Evolutionary conservation across 2,113 vertebrate species (phyloP), one percentile per base, ranked within the genome.

Genomic region (Nestor notabilis): DNA sequence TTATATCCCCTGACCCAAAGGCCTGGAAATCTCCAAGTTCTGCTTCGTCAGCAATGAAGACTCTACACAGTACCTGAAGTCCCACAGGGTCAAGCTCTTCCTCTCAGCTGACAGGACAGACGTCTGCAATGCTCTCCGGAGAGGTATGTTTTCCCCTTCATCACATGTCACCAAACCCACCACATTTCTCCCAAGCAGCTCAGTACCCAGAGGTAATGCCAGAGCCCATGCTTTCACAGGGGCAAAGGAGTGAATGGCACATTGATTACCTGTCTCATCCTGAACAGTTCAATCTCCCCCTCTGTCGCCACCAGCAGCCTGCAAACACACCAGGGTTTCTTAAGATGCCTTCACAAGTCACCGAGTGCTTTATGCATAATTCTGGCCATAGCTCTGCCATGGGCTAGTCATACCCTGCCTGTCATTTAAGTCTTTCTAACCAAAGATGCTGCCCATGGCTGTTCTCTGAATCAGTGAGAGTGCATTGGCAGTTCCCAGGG

Each of bases 21-120:
- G 98, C 92, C 95, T 99, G 49, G 98, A 98, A 50, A 98, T 99
- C 78, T 94, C 98, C 90, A 98, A 97, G 76, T 99, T 99, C 96
- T 99, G 98, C 93, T 99, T 99, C 2, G 97, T 98, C 85, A 95
- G 84, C 1, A 92, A 98, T 1, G 98, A 98, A 61, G 98, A 98
- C 78, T 98, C 98, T 69, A 93, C 96, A 0, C 95, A 98, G 52
- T 98, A 97, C 90, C 97, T 99, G 35, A 94, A 97, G 72, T 91
- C 95, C 37, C 98, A 98, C 1, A 47, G 98, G 0, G 98, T 98
- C 52, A 98, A 98, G 50, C 97, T 99, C 52, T 99, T 98, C 88
- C 97, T 99, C 86, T 98, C 99, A 1, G 97, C 98, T 3, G 97
- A 99, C 94, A 91, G 79, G 71, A 96, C 79, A 44, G 97, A 98